Evolutionary conservation across 2,888 invertebrate genomes (phyloP).

Genomic region (Carcina quercana): DNA sequence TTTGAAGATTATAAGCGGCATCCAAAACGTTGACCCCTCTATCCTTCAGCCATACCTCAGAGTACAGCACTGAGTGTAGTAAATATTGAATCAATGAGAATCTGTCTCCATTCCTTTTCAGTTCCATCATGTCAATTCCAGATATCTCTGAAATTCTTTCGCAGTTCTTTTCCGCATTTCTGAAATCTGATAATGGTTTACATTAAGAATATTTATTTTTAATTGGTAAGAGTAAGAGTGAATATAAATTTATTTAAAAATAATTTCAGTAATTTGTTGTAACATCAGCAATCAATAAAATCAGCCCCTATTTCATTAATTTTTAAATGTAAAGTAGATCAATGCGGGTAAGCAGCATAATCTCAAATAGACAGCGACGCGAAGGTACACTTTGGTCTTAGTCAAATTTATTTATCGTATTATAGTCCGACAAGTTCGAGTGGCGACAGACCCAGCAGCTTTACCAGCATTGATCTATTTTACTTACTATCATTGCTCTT

Average conservation of each 20-base stretch:
- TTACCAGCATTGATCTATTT: too few species aligned
- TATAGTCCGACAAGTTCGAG: too few species aligned
- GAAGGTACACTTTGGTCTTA: too few species aligned
- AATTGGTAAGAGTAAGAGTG: not conserved
- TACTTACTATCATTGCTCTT: too few species aligned
- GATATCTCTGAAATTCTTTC: conserved; percentile 48
- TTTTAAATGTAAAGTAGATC: too few species aligned
- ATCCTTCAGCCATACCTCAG: conserved; percentile 34
- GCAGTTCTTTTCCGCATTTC: conserved; percentile 34
- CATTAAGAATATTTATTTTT: conserved; percentile 8
- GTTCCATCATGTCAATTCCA: conserved; percentile 40
- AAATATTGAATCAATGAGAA: conserved; percentile 46
- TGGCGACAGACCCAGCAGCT: too few species aligned
- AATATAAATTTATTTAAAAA: too few species aligned
- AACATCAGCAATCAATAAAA: too few species aligned
- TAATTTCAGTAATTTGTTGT: not conserved
- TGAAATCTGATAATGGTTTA: conserved; percentile 33
- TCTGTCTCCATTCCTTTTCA: conserved; percentile 43
- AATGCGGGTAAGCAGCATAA: too few species aligned
- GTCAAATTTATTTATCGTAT: too few species aligned
- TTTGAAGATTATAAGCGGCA: conserved; percentile 39
- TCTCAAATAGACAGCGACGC: too few species aligned
- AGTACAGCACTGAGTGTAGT: conserved; percentile 41
- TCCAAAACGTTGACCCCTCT: conserved; percentile 40
- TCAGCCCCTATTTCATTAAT: too few species aligned